A percentile compares a stretch with the other conserved stretches of the same genome.
Evolutionary conservation across 1,140 invertebrate species (phyloP).

Genomic region (Antheraea pernyi): DNA sequence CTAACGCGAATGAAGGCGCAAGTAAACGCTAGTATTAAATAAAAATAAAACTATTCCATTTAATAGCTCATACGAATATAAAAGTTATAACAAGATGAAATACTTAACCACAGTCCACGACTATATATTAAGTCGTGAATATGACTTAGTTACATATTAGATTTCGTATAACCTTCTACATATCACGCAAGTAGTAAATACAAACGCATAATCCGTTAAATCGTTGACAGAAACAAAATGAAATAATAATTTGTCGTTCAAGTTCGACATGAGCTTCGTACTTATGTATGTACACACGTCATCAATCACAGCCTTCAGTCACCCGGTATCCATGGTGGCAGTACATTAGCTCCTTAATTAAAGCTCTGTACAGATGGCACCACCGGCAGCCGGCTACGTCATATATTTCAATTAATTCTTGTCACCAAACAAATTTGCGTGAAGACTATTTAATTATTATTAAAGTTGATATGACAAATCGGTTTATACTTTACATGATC

Average conservation of each 20-base stretch:
- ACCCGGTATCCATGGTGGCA: slow-evolving; percentile 42
- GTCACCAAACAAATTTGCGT: slow-evolving; percentile 61
- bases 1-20: no score
- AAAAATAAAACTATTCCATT: no score
- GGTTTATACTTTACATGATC: slow-evolving; percentile 15
- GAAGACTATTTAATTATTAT: slow-evolving; percentile 52
- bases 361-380: slow-evolving; percentile 63
- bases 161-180: no score
- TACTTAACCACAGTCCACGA: no score
- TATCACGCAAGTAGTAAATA: neutral
- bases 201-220: slow-evolving; percentile 39
- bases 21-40: no score
- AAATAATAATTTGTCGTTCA: slow-evolving; percentile 43
- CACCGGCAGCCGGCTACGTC: slow-evolving; percentile 43
- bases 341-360: slow-evolving; percentile 75
- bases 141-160: no score
- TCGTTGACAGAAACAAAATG: slow-evolving; percentile 46
- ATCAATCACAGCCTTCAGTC: slow-evolving; percentile 67
- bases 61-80: no score
- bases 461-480: slow-evolving; percentile 39
- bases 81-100: no score
- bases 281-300: slow-evolving; percentile 26
- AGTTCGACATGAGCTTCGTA: slow-evolving; percentile 25
- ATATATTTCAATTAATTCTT: slow-evolving; percentile 74
- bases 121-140: no score